Conservation (phyloP, 2,888 invertebrate species). For the Globia sparganii region DNA sequence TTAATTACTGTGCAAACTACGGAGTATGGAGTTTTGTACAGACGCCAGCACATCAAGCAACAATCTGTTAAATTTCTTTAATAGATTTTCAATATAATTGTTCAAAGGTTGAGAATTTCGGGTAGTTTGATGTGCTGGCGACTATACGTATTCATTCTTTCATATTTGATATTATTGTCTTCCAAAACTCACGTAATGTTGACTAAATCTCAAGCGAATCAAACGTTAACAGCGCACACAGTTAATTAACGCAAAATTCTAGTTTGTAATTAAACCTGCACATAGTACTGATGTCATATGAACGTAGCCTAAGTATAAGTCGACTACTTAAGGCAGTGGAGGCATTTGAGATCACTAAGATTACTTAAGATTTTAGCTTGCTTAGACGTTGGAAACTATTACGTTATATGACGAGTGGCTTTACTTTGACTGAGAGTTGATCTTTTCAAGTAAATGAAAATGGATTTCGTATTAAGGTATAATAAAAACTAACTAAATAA, state of each 20-base stretch:
- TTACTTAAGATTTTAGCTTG: constrained; percentile 40
- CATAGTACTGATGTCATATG: constrained; percentile 26
- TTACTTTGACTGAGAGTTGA: neutral
- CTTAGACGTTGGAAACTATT: constrained; percentile 31
- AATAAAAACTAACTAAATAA: neutral
- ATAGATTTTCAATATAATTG: too few relatives aligned
- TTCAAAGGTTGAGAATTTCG: too few relatives aligned
- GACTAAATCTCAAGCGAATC: neutral
- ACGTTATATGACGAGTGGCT: constrained; percentile 20
- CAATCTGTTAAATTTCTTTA: too few relatives aligned
- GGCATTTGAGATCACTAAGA: constrained; percentile 60
- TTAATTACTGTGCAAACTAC: neutral
- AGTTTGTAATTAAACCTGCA: constrained; percentile 39
- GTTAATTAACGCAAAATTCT: constrained; percentile 31
- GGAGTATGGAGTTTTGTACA: too few relatives aligned
- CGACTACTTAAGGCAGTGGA: constrained; percentile 50
- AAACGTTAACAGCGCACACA: neutral
- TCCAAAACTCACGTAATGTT: neutral
- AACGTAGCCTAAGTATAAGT: constrained; percentile 39
- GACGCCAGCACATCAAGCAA: too few relatives aligned
- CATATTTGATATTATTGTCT: neutral
- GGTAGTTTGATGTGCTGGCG: too few relatives aligned
- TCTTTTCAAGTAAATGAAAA: constrained; percentile 11
- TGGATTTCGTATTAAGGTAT: neutral
- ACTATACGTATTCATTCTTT: too few relatives aligned